Evolutionary conservation across 2,888 invertebrate genomes (phyloP), one percentile per base, ranked within the genome.

Genomic region (Eurytoma californica): DNA sequence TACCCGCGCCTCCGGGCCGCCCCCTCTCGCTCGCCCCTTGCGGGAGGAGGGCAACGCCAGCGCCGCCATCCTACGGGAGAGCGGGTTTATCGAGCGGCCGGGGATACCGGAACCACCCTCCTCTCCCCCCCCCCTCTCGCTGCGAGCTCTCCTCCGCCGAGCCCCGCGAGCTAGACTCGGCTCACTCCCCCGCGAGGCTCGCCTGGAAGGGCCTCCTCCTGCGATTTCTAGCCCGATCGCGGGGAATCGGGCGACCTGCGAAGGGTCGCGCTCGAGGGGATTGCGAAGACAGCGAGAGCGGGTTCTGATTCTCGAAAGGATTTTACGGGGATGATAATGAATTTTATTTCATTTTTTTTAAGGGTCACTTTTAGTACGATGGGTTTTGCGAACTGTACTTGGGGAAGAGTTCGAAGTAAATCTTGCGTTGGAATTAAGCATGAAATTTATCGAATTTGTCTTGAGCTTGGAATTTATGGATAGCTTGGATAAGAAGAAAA

Each of bases 31-130:
- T 3, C 57, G 18, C 47, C n/a, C 47, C 63, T 47, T 13, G 9
- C 39, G 39, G 18, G 39, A 39, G 63, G 60, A 24, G 60, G 9
- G 30, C 9, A 58, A 53, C 47, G 61, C 57, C n/a, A 20, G 60
- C 77, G 60, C 72, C 39, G 39, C 39, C 39, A 39, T 68, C 76
- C 61, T 60, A 51, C 76, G 49, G 68, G 77, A 58, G 63, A 65
- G 57, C 53, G 61, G 57, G 49, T 74, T 79, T 80, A 80, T 80
- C 79, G 79, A 80, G 79, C 79, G 79, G 68, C 60, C 72, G 72
- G 69, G 61, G 69, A 47, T 18, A 13, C n/a, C 66, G 24, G 66
- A 18, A 12, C 51, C 16, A 24, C 20, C 51, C 49, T 66, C 51
- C 51, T 24, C 49, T 24, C 24, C 20, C 13, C 18, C 30, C 57